Conservation (phyloP, 2,113 vertebrate genomes). For the Bostrychus sinensis region DNA sequence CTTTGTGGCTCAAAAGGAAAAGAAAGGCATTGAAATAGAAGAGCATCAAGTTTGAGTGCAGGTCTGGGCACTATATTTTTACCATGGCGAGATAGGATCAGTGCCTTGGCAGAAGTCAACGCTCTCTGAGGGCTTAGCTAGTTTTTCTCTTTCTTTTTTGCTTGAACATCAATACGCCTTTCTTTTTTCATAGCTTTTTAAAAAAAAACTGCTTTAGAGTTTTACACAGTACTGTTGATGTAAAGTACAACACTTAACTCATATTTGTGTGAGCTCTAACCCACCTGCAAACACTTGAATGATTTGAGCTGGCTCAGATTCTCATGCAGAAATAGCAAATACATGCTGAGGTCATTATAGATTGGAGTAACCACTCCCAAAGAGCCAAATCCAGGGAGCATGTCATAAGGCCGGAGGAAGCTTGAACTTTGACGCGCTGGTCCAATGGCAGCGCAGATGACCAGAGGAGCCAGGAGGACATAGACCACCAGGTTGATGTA, state of each 20-base stretch:
- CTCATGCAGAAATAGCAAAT: slow-evolving; percentile 92
- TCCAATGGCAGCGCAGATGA: slow-evolving; percentile 83
- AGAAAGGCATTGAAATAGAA: no score
- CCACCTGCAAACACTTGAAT: slow-evolving; percentile 89
- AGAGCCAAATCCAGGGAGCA: slow-evolving; percentile 88
- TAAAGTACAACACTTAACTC: not conserved
- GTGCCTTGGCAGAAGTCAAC: no score
- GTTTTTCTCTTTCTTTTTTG: no score
- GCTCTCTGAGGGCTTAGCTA: no score
- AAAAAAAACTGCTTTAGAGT: no score
- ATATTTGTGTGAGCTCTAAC: slow-evolving; percentile 13
- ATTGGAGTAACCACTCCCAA: slow-evolving; percentile 80
- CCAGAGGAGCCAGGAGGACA: slow-evolving; percentile 79
- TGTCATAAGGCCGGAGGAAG: slow-evolving; percentile 88
- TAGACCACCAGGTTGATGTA: slow-evolving; percentile 90
- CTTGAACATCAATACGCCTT: no score
- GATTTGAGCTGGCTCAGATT: slow-evolving; percentile 94
- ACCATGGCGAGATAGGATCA: no score
- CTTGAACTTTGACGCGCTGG: slow-evolving; percentile 81
- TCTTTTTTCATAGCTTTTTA: no score
- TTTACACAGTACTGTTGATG: no score
- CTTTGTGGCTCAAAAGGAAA: no score
- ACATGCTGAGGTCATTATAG: slow-evolving; percentile 93
- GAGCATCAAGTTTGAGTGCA: no score
- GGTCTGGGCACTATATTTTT: no score